Evolutionary conservation across 2,888 invertebrate genomes (phyloP).

Genomic region (Heliothis peltigera): DNA sequence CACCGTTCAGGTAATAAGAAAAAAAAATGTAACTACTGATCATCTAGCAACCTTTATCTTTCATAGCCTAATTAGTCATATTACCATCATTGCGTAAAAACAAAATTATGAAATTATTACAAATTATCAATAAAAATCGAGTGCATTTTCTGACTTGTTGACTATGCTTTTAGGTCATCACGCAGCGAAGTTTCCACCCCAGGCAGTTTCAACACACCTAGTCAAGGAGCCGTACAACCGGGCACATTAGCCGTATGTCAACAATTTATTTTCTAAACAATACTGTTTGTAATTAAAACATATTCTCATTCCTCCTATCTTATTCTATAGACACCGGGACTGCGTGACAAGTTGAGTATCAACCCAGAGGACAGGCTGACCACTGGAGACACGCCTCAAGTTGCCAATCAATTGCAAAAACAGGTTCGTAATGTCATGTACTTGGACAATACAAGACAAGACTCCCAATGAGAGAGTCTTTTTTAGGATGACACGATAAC

Average conservation of each 20-base stretch:
- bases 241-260: slow-evolving; percentile 74
- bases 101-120: no score
- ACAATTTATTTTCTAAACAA: not conserved
- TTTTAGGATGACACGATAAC: no score
- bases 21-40: no score
- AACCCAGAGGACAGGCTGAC: slow-evolving; percentile 96
- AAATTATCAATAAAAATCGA: no score
- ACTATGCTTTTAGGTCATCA: no score
- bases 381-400: slow-evolving; percentile 92
- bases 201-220: slow-evolving; percentile 91
- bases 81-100: no score
- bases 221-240: slow-evolving; percentile 76
- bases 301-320: slow-evolving; percentile 1
- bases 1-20: slow-evolving; percentile 92
- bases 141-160: no score
- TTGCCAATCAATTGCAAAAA: slow-evolving; percentile 92
- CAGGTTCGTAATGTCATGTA: slow-evolving; percentile 82
- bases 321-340: slow-evolving; percentile 91
- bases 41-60: no score
- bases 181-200: slow-evolving; percentile 91
- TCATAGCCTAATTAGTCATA: no score
- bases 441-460: no score
- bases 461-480: no score
- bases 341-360: slow-evolving; percentile 98
- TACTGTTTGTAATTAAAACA: not conserved